Conservation (phyloP, 2,113 vertebrate species). For the Cottus gobio region DNA sequence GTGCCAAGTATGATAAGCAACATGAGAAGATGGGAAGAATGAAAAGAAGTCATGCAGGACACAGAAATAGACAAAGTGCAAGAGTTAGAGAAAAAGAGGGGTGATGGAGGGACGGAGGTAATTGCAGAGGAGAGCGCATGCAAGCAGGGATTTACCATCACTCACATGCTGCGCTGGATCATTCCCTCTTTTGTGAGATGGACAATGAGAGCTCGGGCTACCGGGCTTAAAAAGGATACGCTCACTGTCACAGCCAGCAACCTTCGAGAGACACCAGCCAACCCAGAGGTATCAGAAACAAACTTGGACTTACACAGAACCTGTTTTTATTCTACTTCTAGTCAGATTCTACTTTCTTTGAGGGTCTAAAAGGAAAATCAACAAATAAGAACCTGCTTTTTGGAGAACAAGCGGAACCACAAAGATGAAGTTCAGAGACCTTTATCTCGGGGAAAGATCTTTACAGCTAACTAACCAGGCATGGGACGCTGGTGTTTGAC, state of each 20-base stretch:
- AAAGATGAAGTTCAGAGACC: conserved; percentile 1
- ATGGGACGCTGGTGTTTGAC: background rate
- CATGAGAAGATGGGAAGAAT: background rate
- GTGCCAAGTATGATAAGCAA: background rate
- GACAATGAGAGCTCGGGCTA: conserved; percentile 74
- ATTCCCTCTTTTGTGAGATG: conserved; percentile 77
- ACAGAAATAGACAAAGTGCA: conserved; percentile 6
- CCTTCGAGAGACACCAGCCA: conserved; percentile 58
- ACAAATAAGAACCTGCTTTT: conserved; percentile 3
- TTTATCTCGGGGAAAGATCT: background rate
- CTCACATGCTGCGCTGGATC: conserved; percentile 77
- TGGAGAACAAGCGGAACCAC: background rate
- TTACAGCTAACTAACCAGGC: background rate
- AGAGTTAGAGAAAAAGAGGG: background rate
- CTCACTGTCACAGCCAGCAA: conserved; percentile 42
- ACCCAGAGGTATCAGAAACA: conserved; percentile 62
- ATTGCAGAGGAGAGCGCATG: conserved; percentile 46
- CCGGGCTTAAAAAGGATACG: conserved; percentile 78
- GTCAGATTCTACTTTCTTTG: background rate
- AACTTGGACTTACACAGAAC: conserved; percentile 15
- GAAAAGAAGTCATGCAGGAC: background rate
- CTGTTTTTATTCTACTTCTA: conserved; percentile 2
- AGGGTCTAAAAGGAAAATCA: background rate
- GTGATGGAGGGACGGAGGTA: conserved; percentile 33
- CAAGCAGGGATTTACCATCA: conserved; percentile 60